Conservation (phyloP, 2,113 vertebrate genomes). For the rat (Rattus norvegicus) region GRCr8 NC_086023.1:141016001-141016500, state of each 20-base stretch:
- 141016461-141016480: conserved; percentile 62
- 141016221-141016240: conserved; percentile 91
- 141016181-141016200: conserved; percentile 2
- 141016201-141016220: conserved; percentile 89
- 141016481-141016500: conserved; percentile 80
- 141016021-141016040: conserved; percentile 9
- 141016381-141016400: conserved; percentile 62
- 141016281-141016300: conserved; percentile 86
- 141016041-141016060: neutral
- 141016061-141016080: conserved; percentile 37
- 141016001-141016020: neutral
- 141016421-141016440: conserved; percentile 82
- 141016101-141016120: neutral
- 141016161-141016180: conserved; percentile 11
- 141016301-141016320: conserved; percentile 92
- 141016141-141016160: neutral
- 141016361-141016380: conserved; percentile 82
- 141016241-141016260: conserved; percentile 84
- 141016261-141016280: conserved; percentile 85
- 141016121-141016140: neutral
- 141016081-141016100: neutral
- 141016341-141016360: conserved; percentile 95
- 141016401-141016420: neutral
- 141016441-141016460: conserved; percentile 77
- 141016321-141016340: conserved; percentile 91